Evolutionary conservation across 2,888 invertebrate species (phyloP).

Genomic region (Habroteleia sp.): DNA sequence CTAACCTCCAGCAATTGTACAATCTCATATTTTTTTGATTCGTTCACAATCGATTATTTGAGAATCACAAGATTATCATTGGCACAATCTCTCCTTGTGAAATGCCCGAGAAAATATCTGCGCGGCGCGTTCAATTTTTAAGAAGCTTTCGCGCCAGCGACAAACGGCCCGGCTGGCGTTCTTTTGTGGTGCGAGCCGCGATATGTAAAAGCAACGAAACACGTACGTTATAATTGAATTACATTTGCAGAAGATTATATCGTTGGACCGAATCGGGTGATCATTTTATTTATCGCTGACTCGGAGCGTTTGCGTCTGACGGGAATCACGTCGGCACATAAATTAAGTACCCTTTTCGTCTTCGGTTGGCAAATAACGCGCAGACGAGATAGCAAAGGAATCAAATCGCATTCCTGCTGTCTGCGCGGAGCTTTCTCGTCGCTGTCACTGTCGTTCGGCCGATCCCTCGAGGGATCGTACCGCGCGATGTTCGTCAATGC

Average conservation of each 20-base stretch:
- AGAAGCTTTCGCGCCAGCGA: constrained; percentile 4
- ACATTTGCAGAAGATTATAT: constrained; percentile 61
- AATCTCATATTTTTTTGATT: too few species aligned
- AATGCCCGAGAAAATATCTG: too few species aligned
- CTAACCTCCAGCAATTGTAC: too few species aligned
- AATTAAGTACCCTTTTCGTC: constrained; percentile 64
- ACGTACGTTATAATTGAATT: constrained; percentile 61
- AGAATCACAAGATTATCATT: too few species aligned
- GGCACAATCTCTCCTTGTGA: too few species aligned
- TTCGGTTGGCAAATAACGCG: constrained; percentile 63
- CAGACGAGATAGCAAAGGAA: constrained; percentile 71
- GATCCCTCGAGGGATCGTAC: constrained; percentile 62
- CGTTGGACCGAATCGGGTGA: constrained; percentile 64
- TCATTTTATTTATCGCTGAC: constrained; percentile 70
- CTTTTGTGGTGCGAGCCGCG: constrained; percentile 21
- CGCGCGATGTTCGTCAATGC: constrained; percentile 46
- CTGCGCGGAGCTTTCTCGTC: constrained; percentile 66
- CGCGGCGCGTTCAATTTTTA: constrained; percentile 23
- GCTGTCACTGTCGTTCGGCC: constrained; percentile 59
- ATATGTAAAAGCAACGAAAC: constrained; percentile 52
- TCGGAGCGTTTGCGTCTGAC: constrained; percentile 70
- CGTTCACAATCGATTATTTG: too few species aligned
- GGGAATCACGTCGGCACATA: constrained; percentile 62
- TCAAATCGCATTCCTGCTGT: constrained; percentile 74
- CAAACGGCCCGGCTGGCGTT: constrained; percentile 13